Evolutionary conservation across 2,888 invertebrate genomes (phyloP), one percentile per base, ranked within the genome.

Genomic region (Tetragonula carbonaria): DNA sequence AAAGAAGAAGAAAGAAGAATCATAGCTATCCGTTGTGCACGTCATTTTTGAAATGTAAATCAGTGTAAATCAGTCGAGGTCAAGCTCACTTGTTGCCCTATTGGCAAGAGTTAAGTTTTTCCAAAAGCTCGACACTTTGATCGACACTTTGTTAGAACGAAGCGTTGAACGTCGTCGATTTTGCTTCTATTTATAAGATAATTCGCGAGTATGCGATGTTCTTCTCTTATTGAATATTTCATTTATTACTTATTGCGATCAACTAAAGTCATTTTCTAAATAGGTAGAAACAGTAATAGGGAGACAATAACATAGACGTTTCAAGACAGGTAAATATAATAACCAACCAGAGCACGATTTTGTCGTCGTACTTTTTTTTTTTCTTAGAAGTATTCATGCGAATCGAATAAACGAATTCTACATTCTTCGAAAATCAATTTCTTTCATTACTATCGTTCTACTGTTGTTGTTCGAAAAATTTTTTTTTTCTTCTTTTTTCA

Each of bases 11-110:
- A 0, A 90, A 86, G 67, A 92, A 92, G 74, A 93, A 92, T 50
- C 91, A 92, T 16, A 87, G 84, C 4, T 94, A 94, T 75, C 90
- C 93, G 0, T 93, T 94, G 45, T 93, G 94, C 78, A 94, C 94
- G 0, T 94, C 94, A 0, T 80, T 94, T 0, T 94, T 28, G 93
- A 93, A 91, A 94, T 38, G 38, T 38, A 23, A 23, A 23, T 23
- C 96, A 96, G 89, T 96, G 96, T 89, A 96, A 96, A 4, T 38
- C 38, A 38, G 94, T 95, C 80, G 96, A 96, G 87, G 96, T 96
- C 0, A 95, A 95, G 89, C 96, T 96, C 92, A 95, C 95, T 80
- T 96, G 96, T 28, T 28, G 28, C 88, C 95, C 95, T 68, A 95
- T 96, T 88, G 96, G 96, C 93, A 95, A 95, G 88, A 95, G 28